phyloP scores from a whole-genome alignment of 2,888 invertebrate genomes.

The Cataglyphis cursor region DNA sequence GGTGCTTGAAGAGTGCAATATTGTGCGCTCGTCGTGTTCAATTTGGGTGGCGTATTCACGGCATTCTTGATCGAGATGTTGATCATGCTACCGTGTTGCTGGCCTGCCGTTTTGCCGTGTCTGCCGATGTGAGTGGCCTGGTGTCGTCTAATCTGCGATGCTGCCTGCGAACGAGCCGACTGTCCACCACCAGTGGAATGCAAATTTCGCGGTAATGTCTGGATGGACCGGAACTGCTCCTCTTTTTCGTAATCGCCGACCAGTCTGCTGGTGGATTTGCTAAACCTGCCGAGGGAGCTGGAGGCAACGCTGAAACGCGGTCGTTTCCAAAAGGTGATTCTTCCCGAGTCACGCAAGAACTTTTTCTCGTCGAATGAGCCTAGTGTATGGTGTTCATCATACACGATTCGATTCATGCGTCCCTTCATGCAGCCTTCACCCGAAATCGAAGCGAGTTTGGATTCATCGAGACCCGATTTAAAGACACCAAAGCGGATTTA shows the following conservation, averaged over 20 bases:
- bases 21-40: constrained; percentile 9
- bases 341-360: constrained; percentile 11
- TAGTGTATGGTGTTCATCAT: constrained; percentile 11
- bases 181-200: constrained; percentile 85
- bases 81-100: constrained; percentile 87
- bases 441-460: constrained; percentile 58
- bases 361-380: constrained; percentile 41
- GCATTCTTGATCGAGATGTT: constrained; percentile 90
- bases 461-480: constrained; percentile 28
- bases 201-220: constrained; percentile 92
- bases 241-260: constrained; percentile 88
- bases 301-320: constrained; percentile 90
- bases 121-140: neutral
- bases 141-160: constrained; percentile 27
- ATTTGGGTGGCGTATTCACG: constrained; percentile 75
- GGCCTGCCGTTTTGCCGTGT: constrained; percentile 63
- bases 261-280: constrained; percentile 93
- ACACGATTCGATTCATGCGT: constrained; percentile 49
- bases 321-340: constrained; percentile 67
- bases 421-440: constrained; percentile 74
- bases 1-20: constrained; percentile 80
- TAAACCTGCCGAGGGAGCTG: constrained; percentile 93
- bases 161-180: constrained; percentile 77
- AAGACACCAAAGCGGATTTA: constrained; percentile 36
- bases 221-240: constrained; percentile 89